Evolutionary conservation across 2,797 vertebrate species (phyloP), one percentile per base, ranked within the genome.

Genomic region (Ibycter americanus): DNA sequence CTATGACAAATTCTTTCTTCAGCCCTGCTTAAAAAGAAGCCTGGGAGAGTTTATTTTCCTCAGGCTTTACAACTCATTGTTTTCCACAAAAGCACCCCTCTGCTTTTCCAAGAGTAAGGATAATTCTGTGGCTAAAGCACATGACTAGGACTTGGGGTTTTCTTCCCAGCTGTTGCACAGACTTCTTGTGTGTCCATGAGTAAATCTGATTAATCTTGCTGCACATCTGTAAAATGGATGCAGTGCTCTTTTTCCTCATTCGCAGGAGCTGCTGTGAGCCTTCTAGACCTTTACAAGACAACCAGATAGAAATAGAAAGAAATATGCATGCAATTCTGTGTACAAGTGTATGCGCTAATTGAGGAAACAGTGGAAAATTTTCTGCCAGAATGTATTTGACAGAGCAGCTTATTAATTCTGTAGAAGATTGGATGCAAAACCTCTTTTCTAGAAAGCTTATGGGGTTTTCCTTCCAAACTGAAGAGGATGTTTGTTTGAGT

Each of bases 61-160:
- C 87, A 47, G 95, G 66, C 89, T 94, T 91, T 93, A 95, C 92
- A 96, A 93, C 81, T 95, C 87, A 95, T 95, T 96, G 93, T 95
- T 96, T 95, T 95, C 87, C 73, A 90, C 73, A 91, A 95, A 95
- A 95, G 85, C 84, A 92, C 89, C 84, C 89, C 76, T 89, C 82
- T 87, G 94, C 68, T 93, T 66, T 97, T 96, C 87, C 70, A 94
- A 93, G 73, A 93, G 77, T 86, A 91, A 93, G 87, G 76, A 93
- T 95, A 88, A 91, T 93, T 96, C 88, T 95, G 85, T 93, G 94
- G 93, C 89, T 93, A 91, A 77, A 96, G 46, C 89, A 95, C 82
- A 52, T 96, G 89, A 91, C 58, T 56, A 90, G 54, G 34, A 76
- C 85, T 89, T 88, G 66, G 74, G 34, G 36, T 83, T 97, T 97